These are phyloP conservation scores for Ernsta delagoae DNA, from an alignment of 2,888 invertebrate species.

Conservation along the genomic window DNA sequence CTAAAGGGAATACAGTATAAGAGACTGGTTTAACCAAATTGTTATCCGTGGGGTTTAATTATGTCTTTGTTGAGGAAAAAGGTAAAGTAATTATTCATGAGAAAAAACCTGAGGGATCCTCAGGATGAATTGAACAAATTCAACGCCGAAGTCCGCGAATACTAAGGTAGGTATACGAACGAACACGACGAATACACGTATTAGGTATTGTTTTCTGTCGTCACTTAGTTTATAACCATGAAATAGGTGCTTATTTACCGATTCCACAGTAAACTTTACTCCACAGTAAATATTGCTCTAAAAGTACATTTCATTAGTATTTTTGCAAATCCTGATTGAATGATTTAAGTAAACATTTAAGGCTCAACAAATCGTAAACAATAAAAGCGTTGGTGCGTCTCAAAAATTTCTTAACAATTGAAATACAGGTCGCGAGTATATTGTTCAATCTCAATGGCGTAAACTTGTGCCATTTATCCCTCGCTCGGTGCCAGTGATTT, in stretches of 20 bases:
- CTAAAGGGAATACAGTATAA: constrained; percentile 64
- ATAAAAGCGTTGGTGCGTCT: constrained; percentile 12
- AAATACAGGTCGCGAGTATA: constrained; percentile 48
- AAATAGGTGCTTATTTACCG: too few species aligned
- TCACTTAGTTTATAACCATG: too few species aligned
- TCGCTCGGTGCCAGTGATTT: constrained; percentile 65
- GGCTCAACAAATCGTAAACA: too few species aligned
- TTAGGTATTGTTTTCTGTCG: not conserved
- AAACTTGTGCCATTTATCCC: constrained; percentile 55
- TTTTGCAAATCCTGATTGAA: too few species aligned
- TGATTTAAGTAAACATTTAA: not conserved
- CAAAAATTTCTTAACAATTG: constrained; percentile 40
- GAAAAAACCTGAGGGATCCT: constrained; percentile 50
- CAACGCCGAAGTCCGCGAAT: constrained; percentile 13
- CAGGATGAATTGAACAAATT: constrained; percentile 45
- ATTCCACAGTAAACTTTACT: too few species aligned
- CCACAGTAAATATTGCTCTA: too few species aligned
- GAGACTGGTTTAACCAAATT: constrained; percentile 57
- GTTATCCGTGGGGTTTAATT: constrained; percentile 75
- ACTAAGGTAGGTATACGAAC: too few species aligned
- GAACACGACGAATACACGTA: not conserved
- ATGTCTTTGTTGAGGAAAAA: constrained; percentile 66
- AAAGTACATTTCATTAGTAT: too few species aligned
- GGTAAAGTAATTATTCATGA: constrained; percentile 60
- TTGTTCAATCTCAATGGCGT: constrained; percentile 62